Evolutionary conservation across 1,140 invertebrate species (phyloP).

Genomic region (Apis mellifera): DNA sequence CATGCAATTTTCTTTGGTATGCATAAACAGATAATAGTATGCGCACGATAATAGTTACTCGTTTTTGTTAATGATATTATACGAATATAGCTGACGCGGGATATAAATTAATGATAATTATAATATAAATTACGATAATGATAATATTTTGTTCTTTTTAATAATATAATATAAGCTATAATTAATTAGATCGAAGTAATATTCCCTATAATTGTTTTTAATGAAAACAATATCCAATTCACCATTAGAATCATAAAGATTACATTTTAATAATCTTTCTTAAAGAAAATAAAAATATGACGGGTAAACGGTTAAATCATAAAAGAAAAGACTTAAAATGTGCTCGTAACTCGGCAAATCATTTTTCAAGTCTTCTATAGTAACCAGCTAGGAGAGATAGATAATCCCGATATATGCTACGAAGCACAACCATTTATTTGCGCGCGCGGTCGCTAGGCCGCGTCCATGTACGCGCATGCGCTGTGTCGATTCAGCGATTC

Average conservation of each 20-base stretch:
- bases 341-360: slow-evolving; percentile 30
- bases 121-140: no score
- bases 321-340: background rate
- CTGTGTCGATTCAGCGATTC: background rate
- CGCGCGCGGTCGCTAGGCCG: background rate
- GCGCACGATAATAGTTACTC: slow-evolving; percentile 28
- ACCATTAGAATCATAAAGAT: no score
- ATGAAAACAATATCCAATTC: no score
- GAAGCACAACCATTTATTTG: slow-evolving; percentile 15
- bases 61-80: background rate
- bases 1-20: slow-evolving; percentile 57
- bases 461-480: background rate
- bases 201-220: no score
- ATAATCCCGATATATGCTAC: slow-evolving; percentile 42
- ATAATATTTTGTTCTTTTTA: no score
- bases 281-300: no score
- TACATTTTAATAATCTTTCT: no score
- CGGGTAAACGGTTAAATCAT: no score
- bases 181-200: no score
- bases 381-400: slow-evolving; percentile 2
- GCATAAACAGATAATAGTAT: slow-evolving; percentile 51
- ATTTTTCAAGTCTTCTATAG: slow-evolving; percentile 41
- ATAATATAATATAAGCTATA: no score
- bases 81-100: background rate
- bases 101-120: no score